phyloP scores from a whole-genome alignment of 2,797 vertebrate genomes.

The Pipistrellus pipistrellus region DNA sequence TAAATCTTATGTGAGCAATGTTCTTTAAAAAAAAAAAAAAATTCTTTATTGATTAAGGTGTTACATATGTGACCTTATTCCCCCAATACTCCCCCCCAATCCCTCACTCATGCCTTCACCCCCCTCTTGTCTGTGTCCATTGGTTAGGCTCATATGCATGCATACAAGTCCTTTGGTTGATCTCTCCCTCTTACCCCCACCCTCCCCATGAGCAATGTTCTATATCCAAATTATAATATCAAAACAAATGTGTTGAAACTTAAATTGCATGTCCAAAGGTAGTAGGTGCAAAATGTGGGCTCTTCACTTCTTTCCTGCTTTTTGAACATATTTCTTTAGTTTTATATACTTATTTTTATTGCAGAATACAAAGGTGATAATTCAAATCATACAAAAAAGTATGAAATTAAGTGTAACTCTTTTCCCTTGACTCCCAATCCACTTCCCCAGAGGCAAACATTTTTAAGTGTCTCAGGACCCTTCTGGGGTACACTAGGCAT shows the following conservation, averaged over 20 bases:
- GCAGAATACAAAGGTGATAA: background rate
- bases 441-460: background rate
- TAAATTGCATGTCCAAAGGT: background rate
- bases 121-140: too few relatives aligned
- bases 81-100: too few relatives aligned
- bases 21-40: background rate
- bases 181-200: too few relatives aligned
- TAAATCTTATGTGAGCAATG: background rate
- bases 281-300: background rate
- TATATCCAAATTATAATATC: background rate
- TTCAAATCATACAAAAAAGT: background rate
- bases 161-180: too few relatives aligned
- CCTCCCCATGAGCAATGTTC: background rate
- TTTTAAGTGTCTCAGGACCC: background rate
- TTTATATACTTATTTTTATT: slow-evolving; percentile 8
- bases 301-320: background rate
- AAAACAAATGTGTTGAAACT: slow-evolving; percentile 29
- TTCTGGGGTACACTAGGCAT: background rate
- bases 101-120: too few relatives aligned
- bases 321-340: background rate
- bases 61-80: too few relatives aligned
- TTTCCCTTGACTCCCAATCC: background rate
- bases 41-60: too few relatives aligned
- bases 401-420: background rate
- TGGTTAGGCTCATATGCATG: too few relatives aligned